Evolutionary conservation across 2,113 vertebrate genomes (phyloP).

Genomic region (Gymnarchus niloticus): DNA sequence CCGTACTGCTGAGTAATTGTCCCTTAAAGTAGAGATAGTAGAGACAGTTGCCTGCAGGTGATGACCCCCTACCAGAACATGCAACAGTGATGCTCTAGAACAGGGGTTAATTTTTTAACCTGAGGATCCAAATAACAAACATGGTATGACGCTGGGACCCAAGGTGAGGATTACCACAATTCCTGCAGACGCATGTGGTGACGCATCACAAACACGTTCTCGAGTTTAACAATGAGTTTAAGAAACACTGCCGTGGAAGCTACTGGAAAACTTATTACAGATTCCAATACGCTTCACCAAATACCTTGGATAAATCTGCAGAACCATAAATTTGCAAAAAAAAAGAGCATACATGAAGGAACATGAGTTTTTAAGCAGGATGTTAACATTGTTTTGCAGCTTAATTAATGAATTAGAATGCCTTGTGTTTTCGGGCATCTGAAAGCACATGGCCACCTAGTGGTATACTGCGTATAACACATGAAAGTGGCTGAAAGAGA

Average conservation of each 20-base stretch:
- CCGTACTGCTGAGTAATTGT: slow-evolving; percentile 81
- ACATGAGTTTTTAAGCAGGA: neutral
- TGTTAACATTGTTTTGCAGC: neutral
- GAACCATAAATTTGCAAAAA: neutral
- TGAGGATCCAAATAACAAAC: neutral
- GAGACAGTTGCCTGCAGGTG: neutral
- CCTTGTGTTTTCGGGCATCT: neutral
- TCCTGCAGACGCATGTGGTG: too few relatives aligned
- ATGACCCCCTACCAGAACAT: neutral
- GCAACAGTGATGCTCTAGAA: neutral
- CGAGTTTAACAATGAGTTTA: too few relatives aligned
- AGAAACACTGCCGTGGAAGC: too few relatives aligned
- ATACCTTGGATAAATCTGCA: neutral
- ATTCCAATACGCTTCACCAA: neutral
- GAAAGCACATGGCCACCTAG: neutral
- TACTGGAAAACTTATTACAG: too few relatives aligned
- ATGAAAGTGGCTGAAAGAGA: neutral
- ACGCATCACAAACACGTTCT: too few relatives aligned
- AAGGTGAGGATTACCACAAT: too few relatives aligned
- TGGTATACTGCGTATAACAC: neutral
- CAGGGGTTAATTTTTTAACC: too few relatives aligned
- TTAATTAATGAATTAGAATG: neutral
- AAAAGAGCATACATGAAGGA: neutral
- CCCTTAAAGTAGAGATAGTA: slow-evolving; percentile 53
- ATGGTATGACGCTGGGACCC: too few relatives aligned